Base-by-base conservation (phyloP, 2,113 vertebrate species). In the Zootoca vivipara region DNA sequence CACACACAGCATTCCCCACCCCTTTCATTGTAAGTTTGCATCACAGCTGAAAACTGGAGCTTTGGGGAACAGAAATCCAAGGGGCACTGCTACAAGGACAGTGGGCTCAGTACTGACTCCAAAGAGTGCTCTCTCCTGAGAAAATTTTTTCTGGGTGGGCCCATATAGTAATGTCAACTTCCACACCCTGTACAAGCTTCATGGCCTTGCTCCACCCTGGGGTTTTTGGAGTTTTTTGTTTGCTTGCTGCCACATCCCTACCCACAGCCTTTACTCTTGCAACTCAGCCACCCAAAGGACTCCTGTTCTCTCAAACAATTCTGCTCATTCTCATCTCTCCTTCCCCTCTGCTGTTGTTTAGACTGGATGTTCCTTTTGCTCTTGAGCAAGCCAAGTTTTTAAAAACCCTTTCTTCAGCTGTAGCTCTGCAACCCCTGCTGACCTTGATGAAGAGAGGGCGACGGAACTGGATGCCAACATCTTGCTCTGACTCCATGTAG, bases 401-500 rank as follows among this genome's bases (percentile, higher is more conserved):
- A 16, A 35, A 58, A 52, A 85, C 13, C 69, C 56, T 82, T 87
- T 82, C 94, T 77, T 82, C 78, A 85, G 75, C n/a, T 77, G 62
- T 87, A 72, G 84, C 16, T 10, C n/a, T 85, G 64, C 90, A 69
- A 85, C 18, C 10, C 46, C 73, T 82, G 92, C 94, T 0, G 70
- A 97, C 97, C 97, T 97, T 97, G 79, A 87, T 96, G 95, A 97
- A 97, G 64, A 97, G 89, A 0, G 92, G 94, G 77, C 96, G 94
- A 12, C 95, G 97, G 86, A 97, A 96, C 93, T 97, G 97, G 92
- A 97, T 95, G 75, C 97, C 97, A 0, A 97, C 96, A 7, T 97
- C 97, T 90, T 96, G 96, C 81, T 97, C 96, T 0, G 97, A 97
- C 84, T 97, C 97, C 97, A 97, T 97, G 92, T 95, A 97, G 46